Evolutionary conservation across 2,113 vertebrate species (phyloP).

Genomic region (Morone chrysops): DNA sequence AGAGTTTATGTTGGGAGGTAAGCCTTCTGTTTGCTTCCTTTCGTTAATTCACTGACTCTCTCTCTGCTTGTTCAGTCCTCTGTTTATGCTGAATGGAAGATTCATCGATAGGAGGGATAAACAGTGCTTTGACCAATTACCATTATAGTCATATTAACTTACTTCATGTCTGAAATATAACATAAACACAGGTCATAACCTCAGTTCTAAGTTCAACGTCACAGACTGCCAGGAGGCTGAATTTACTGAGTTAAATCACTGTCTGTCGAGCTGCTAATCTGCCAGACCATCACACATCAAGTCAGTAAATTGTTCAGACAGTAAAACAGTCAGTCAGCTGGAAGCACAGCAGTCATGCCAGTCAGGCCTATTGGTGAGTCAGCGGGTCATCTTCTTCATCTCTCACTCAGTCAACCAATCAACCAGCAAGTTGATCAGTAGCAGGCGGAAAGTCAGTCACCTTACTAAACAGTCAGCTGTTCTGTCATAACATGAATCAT

Average conservation of each 20-base stretch:
- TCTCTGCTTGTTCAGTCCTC: neutral
- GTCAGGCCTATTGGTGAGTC: neutral
- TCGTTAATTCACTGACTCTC: constrained; percentile 21
- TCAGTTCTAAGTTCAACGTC: neutral
- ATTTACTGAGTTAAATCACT: neutral
- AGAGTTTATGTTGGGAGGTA: constrained; percentile 18
- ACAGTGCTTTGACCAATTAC: neutral
- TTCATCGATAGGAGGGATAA: neutral
- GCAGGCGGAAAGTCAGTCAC: constrained; percentile 4
- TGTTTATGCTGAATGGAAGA: neutral
- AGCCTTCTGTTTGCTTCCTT: constrained; percentile 15
- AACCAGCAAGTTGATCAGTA: neutral
- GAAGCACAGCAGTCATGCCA: neutral
- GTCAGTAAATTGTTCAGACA: neutral
- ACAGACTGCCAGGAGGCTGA: neutral
- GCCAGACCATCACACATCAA: neutral
- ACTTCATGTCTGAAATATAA: neutral
- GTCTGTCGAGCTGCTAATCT: constrained; percentile 6
- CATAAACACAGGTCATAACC: neutral
- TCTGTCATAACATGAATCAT: constrained; percentile 31
- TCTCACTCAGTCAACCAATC: neutral
- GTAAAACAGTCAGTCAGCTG: neutral
- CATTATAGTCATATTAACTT: neutral
- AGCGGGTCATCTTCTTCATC: constrained; percentile 11
- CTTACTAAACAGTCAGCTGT: neutral